A percentile compares a stretch with the other conserved stretches of the same genome.
Evolutionary conservation across 1,140 invertebrate genomes (phyloP).

Genomic region (Caerostris darwini): DNA sequence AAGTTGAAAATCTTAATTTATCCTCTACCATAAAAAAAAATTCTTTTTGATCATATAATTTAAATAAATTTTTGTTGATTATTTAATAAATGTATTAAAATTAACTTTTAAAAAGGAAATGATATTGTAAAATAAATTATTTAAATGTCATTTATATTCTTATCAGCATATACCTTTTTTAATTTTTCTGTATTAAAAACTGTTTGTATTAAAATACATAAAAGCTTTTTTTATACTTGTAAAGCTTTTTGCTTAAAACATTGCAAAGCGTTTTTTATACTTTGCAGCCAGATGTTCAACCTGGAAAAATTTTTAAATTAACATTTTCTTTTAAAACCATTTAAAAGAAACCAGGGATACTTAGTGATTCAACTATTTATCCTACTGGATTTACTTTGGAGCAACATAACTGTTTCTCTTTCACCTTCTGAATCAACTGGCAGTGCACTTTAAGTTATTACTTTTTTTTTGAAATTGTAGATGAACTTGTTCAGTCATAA

Average conservation of each 20-base stretch:
- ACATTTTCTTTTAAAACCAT: conserved; percentile 86
- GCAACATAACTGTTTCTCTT: conserved; percentile 89
- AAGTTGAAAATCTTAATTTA: too few relatives aligned
- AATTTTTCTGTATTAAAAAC: too few relatives aligned
- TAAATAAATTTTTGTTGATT: too few relatives aligned
- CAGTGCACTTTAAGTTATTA: conserved; percentile 80
- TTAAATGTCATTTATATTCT: too few relatives aligned
- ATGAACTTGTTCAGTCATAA: not conserved
- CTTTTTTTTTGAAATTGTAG: not conserved
- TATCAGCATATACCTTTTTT: too few relatives aligned
- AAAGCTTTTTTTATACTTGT: not conserved
- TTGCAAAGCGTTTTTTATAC: conserved; percentile 77
- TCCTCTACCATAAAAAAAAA: too few relatives aligned
- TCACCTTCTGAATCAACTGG: conserved; percentile 87
- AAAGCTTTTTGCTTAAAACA: too few relatives aligned
- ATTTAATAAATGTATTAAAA: too few relatives aligned
- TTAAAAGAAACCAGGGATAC: conserved; percentile 93
- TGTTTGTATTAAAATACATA: too few relatives aligned
- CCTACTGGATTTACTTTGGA: conserved; percentile 95
- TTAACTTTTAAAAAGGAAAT: too few relatives aligned
- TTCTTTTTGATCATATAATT: too few relatives aligned
- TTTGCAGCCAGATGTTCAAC: conserved; percentile 89
- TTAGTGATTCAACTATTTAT: conserved; percentile 89
- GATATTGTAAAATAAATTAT: too few relatives aligned
- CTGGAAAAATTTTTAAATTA: conserved; percentile 92